A percentile compares a stretch with the other conserved stretches of the same genome.
These are phyloP conservation scores for Netelia melanura DNA, from an alignment of 2,888 invertebrate genomes.

Conservation along the genomic window DNA sequence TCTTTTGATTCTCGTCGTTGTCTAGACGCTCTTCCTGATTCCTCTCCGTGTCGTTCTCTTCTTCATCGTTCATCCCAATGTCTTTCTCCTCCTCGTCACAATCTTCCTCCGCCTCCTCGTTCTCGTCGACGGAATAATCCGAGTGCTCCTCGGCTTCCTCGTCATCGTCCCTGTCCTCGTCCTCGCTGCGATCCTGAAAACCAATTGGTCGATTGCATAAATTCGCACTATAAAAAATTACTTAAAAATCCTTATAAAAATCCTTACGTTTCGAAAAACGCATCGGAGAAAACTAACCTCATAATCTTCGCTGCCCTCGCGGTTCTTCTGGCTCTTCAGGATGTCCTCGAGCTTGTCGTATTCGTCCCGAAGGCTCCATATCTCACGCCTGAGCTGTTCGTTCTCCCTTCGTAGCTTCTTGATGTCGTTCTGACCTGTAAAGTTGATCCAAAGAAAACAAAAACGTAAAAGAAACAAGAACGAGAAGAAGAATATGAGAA, in stretches of 20 bases:
- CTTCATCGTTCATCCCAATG: constrained; percentile 78
- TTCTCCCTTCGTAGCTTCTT: constrained; percentile 95
- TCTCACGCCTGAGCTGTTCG: constrained; percentile 94
- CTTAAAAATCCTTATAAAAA: neutral
- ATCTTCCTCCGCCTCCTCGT: constrained; percentile 70
- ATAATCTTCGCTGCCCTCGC: constrained; percentile 80
- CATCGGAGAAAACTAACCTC: constrained; percentile 73
- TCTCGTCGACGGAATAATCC: constrained; percentile 74
- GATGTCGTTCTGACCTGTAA: constrained; percentile 93
- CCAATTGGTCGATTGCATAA: constrained; percentile 13
- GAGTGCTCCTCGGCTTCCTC: constrained; percentile 73
- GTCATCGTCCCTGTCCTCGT: constrained; percentile 71
- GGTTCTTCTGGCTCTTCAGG: constrained; percentile 86
- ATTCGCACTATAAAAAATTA: neutral
- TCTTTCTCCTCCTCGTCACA: constrained; percentile 74
- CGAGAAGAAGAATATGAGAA: constrained; percentile 4
- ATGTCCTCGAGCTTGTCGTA: constrained; percentile 94
- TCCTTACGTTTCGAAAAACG: neutral
- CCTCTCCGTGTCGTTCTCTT: constrained; percentile 77
- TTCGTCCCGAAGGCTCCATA: constrained; percentile 94
- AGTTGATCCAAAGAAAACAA: constrained; percentile 25
- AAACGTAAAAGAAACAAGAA: constrained; percentile 21
- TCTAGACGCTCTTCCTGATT: constrained; percentile 79
- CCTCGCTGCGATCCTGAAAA: constrained; percentile 79
- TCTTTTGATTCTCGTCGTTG: constrained; percentile 84